Evolutionary conservation across 2,797 vertebrate genomes (phyloP), one percentile per base, ranked within the genome.

Genomic region (Poeciliopsis paucimaculata): DNA sequence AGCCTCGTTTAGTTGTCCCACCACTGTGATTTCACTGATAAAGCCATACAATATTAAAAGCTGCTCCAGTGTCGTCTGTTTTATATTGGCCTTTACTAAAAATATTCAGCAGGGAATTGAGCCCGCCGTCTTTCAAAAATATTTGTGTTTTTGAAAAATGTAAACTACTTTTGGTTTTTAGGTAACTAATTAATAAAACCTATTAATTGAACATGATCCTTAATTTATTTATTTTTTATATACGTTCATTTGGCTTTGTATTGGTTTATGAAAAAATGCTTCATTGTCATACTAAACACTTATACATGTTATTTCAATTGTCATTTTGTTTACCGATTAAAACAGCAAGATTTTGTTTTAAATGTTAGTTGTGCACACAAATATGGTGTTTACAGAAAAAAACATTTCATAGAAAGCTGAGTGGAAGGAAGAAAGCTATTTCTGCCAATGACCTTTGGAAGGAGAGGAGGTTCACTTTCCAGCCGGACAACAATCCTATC

Each of bases 31-130:
- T 82, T 3, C 39, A 46, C 28, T 46, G 53, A 49, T 81, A 31
- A 77, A 80, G 45, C 34, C 73, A 51, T 74, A 78, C 1, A 81
- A 39, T 11, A 68, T 51, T 1, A 18, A 41, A 73, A 73, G 45
- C 43, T 46, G n/a, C 4, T 31, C 2, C 51, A 53, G 23, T 53
- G 51, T 26, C 1, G 8, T 7, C 18, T 23, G 51, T 26, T 53
- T 53, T 53, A 26, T 10, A 10, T 53, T 3, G 23, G 23, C 23
- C 23, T 26, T 53, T 10, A 53, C 51, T 53, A 26, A 53, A 53
- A 53, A 53, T 53, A 53, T 53, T 26, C 23, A 53, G 51, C 51
- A 53, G 51, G 49, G 3, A 11, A 26, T 53, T 53, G 51, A 53
- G 51, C 23, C 3, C 10, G 1, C 9, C 8, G 51, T 53, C 51